phyloP scores from a whole-genome alignment of 2,797 vertebrate species.

The Enteromius mattozi region DNA sequence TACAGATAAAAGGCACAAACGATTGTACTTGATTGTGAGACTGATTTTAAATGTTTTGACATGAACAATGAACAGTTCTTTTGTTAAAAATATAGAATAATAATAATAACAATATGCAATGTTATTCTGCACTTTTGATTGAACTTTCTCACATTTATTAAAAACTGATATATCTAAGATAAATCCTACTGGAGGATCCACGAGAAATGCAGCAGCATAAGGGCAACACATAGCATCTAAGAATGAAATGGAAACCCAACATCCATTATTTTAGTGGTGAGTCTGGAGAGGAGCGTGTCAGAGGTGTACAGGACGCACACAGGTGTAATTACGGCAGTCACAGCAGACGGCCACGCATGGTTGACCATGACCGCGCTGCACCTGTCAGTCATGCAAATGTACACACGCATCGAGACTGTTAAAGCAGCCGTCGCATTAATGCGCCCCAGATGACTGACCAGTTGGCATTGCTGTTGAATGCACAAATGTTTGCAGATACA shows the following conservation, averaged over 20 bases:
- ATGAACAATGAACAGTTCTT: conserved; percentile 49
- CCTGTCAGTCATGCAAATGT: conserved; percentile 47
- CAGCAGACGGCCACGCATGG: conserved; percentile 37
- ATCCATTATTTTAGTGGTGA: conserved; percentile 9
- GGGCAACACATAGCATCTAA: background rate
- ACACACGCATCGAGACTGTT: conserved; percentile 16
- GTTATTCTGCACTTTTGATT: background rate
- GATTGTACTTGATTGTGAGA: conserved; percentile 7
- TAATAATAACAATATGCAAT: background rate
- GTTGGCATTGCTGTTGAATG: conserved; percentile 48
- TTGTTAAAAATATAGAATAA: conserved; percentile 38
- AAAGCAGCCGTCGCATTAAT: conserved; percentile 30
- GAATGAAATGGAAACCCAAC: background rate
- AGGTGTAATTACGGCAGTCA: conserved; percentile 44
- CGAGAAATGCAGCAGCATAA: background rate
- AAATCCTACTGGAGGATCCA: background rate
- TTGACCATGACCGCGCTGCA: conserved; percentile 30
- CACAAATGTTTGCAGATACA: conserved; percentile 31
- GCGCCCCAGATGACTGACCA: conserved; percentile 43
- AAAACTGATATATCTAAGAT: too few species aligned
- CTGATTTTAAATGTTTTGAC: conserved; percentile 51
- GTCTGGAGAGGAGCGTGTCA: conserved; percentile 6
- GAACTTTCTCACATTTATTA: background rate
- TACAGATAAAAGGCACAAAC: background rate
- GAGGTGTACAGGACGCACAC: background rate